Base-by-base conservation (phyloP, 92 coral and sea anemone genomes). In the Montipora capitata region DNA sequence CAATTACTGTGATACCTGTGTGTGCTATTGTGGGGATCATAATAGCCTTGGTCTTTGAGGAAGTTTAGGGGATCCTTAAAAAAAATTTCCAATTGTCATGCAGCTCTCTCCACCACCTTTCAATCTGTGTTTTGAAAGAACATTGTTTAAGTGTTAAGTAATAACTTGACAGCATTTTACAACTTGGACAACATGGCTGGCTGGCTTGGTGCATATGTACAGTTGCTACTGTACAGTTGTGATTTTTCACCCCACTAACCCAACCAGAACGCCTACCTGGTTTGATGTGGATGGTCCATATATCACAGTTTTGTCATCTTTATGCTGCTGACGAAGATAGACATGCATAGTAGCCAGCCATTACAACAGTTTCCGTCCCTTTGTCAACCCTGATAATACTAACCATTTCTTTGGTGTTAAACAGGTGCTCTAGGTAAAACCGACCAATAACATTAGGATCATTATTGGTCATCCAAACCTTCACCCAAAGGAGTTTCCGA, bases 251-350 rank as follows among this genome's bases (percentile, higher is more conserved):
- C 62, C 63, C 4, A 49, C 52, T 48, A 48, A 48, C 52, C 52
- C 10, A 48, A 48, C 52, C 7, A 45, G 8, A 45, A 45, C 4
- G 5, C 51, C 40, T 40, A 77, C 81, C 84, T 79, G 84, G 84
- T 79, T 79, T 79, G 84, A 86, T 49, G 94, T 87, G 68, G 91
- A 91, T 78, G 85, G 91, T 54, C 91, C 88, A 77, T 85, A 85
- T 65, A 81, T 81, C 57, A 91, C 91, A 18, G 91, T 91, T 62
- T 90, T 90, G 65, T 27, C 43, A 86, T 48, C 52, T 48, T 48
- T 3, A 48, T 48, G 52, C 52, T 48, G 52, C 52, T 2, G 52
- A 48, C 52, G 10, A 48, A 45, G 51, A 7, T 45, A 48, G 7
- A 9, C 52, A 48, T 48, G 52, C 52, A 48, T 48, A 48, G 52